Evolutionary conservation across 64 coral and sea anemone genomes (phyloP), one percentile per base, ranked within the genome.

Genomic region (Actinia equina): DNA sequence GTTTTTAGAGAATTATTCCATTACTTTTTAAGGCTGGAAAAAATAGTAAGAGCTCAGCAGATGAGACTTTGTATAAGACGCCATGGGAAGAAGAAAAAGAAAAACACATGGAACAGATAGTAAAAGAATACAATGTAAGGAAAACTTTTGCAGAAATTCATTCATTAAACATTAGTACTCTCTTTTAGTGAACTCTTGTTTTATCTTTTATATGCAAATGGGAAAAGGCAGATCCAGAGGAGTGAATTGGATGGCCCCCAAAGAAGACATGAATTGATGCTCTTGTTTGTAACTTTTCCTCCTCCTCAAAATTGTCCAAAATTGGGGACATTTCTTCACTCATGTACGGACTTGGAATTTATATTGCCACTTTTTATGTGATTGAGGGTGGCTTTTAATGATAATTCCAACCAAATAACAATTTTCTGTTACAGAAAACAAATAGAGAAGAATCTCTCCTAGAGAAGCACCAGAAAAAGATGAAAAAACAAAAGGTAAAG

Each of bases 381-480:
- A 37, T 37, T 37, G 30, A 37, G 30, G 1, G 0, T 37, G 30
- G 30, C 30, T 37, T 37, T 37, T n/a, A n/a, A n/a, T 1, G 30
- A 37, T 37, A 37, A 37, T 37, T 37, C 30, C 30, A 37, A 37
- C 30, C 30, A 37, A 37, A 1, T 37, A 37, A 37, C 30, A 37
- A 9, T 30, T 12, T 74, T 41, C 25, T 41, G 37, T 81, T 81
- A 46, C 27, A 99, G 97, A 93, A 99, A 88, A 90, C 83, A 54
- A 91, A 91, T 61, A 88, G 97, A 77, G 91, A 90, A 16, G 97
- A 99, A 89, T 95, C 97, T 41, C 83, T 99, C 17, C 76, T 99
- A 88, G 97, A 99, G 20, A 74, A 88, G 70, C 97, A 99, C 79
- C 87, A 85, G 14, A 63, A 95, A 45, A 92, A 95, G 77, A 52